A percentile compares a stretch with the other conserved stretches of the same genome.
Conservation (phyloP, 2,797 vertebrate genomes). For the Pseudomugil tenellus region DNA sequence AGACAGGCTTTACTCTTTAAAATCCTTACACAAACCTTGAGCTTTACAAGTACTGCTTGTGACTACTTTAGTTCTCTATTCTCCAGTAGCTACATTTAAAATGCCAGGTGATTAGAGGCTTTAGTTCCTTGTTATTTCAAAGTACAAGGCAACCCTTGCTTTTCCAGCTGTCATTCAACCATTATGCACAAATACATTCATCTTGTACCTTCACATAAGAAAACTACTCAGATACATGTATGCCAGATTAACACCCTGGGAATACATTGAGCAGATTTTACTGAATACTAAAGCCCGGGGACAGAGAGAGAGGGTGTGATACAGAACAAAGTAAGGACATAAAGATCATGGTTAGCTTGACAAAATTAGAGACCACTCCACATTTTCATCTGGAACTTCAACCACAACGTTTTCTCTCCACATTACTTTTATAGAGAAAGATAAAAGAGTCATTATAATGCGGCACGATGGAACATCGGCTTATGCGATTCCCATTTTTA, state of each 20-base stretch:
- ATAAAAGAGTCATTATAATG: neutral
- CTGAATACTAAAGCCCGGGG: constrained; percentile 14
- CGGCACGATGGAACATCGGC: constrained; percentile 4
- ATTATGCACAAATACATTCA: constrained; percentile 30
- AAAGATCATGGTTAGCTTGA: constrained; percentile 46
- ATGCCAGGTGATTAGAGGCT: constrained; percentile 69
- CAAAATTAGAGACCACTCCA: constrained; percentile 46
- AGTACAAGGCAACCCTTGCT: constrained; percentile 40
- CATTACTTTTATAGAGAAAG: constrained; percentile 18
- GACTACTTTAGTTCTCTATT: constrained; percentile 46
- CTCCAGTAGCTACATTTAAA: constrained; percentile 49
- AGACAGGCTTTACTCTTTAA: constrained; percentile 21
- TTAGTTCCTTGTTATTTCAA: constrained; percentile 64
- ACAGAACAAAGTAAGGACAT: constrained; percentile 21
- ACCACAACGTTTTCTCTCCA: constrained; percentile 29
- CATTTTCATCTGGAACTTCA: constrained; percentile 43
- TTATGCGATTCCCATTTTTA: constrained; percentile 21
- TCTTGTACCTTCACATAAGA: constrained; percentile 24
- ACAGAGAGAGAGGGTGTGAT: constrained; percentile 10
- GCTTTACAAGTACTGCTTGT: constrained; percentile 25
- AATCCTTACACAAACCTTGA: constrained; percentile 22
- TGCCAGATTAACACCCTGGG: constrained; percentile 1
- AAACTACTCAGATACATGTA: neutral
- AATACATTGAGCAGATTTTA: constrained; percentile 6
- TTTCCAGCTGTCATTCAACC: constrained; percentile 58